Evolutionary conservation across 1,140 invertebrate species (phyloP), one percentile per base, ranked within the genome.

Genomic region (Mactra quadrangularis): DNA sequence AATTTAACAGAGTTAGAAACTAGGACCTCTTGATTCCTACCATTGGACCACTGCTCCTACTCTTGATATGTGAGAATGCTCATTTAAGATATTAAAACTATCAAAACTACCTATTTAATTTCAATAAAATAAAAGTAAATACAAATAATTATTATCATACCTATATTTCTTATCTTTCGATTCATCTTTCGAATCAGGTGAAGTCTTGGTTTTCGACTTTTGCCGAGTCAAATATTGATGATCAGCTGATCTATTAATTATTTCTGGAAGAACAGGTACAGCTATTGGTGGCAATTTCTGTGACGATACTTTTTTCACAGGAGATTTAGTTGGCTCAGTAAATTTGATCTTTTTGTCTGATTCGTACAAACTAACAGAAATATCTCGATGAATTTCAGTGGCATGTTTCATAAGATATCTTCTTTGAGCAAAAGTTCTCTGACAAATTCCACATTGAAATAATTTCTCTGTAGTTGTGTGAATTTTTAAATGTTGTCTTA

Each of bases 331-430:
- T 38, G 71, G 53, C 33, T 57, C 53, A 2, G 2, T 33, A 22
- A 55, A 47, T 27, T 55, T 72, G 11, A 33, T 50, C 29, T 59
- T 74, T 17, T 55, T 17, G 3, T 38, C 31, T 25, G 71, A 38
- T 31, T 64, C 77, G 55, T 71, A 81, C 22, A 81, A 33, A 45
- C 77, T 71, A 29, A 81, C 1, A 3, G 64, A n/a, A 3, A 68
- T 53, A 22, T 71, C 77, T 15, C 66, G 77, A 68, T 81, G 77
- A 7, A 81, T 81, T 33, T 81, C 77, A 7, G 77, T 55, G n/a
- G 77, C 77, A 60, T 81, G 77, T 60, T 81, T 81, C 53, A 81
- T 68, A 25, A 81, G 66, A 38, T 81, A 81, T 3, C 77, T 64
- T 19, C 77, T 50, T 35, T 81, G 77, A 13, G 77, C 77, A 50